Conservation (phyloP, 2,113 vertebrate genomes). For the Hyperopisus bebe region DNA sequence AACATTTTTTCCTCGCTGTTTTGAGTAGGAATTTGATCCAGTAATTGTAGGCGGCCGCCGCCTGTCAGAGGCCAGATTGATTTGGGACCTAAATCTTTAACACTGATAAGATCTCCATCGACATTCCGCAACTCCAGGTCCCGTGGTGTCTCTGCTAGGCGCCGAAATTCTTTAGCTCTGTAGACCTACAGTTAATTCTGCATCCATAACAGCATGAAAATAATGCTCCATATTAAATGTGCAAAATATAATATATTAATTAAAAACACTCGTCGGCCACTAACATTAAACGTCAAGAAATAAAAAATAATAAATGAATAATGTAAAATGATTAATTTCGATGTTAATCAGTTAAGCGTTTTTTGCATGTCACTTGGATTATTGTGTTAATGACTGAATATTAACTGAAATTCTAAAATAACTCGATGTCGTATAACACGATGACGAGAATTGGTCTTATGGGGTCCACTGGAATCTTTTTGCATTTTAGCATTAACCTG, state of each 20-base stretch:
- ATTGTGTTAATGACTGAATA: neutral
- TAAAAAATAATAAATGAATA: neutral
- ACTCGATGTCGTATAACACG: neutral
- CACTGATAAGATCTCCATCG: conserved; percentile 53
- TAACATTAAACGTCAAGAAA: neutral
- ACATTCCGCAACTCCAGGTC: conserved; percentile 46
- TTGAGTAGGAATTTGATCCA: conserved; percentile 42
- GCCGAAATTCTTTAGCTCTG: neutral
- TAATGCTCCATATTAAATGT: neutral
- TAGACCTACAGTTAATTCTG: neutral
- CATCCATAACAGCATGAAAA: neutral
- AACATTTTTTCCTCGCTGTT: neutral
- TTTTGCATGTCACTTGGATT: neutral
- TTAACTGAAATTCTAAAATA: neutral
- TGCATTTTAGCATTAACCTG: neutral
- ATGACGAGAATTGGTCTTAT: neutral
- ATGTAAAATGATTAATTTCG: neutral
- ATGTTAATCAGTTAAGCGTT: neutral
- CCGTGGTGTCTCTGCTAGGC: conserved; percentile 28
- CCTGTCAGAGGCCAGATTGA: conserved; percentile 65
- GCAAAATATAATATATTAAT: neutral
- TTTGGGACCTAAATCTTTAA: conserved; percentile 51
- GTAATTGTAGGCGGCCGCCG: conserved; percentile 58
- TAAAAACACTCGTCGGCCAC: neutral
- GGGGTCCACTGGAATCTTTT: neutral